These are phyloP conservation scores for Tetramorium bicarinatum DNA, from an alignment of 2,888 invertebrate genomes.

Conservation along the genomic window DNA sequence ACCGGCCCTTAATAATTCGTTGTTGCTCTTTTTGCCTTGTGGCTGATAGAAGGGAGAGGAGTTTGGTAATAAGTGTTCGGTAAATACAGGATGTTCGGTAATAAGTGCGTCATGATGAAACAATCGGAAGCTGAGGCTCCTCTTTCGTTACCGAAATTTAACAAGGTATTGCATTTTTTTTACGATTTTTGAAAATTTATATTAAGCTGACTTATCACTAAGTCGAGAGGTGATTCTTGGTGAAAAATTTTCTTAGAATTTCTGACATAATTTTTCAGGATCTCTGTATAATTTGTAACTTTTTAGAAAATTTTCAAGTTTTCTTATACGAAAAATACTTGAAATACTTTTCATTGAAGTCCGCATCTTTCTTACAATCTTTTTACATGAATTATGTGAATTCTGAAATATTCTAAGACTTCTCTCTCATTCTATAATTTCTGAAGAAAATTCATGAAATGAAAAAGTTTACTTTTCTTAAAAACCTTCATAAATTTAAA, in stretches of 20 bases:
- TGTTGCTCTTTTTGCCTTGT: slow-evolving; percentile 19
- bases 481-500: background rate
- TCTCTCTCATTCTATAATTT: slow-evolving; percentile 3
- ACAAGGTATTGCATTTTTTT: background rate
- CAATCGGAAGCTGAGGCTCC: background rate
- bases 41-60: background rate
- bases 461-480: background rate
- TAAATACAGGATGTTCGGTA: slow-evolving; percentile 29
- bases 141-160: background rate
- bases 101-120: background rate
- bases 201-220: background rate
- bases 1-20: slow-evolving; percentile 38
- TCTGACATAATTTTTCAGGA: background rate
- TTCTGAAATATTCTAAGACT: background rate
- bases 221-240: background rate
- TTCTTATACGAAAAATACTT: background rate
- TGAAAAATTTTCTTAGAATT: background rate
- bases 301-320: background rate
- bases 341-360: background rate
- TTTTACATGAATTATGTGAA: background rate
- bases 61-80: background rate
- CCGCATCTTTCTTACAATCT: background rate
- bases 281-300: background rate
- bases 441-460: background rate
- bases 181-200: background rate